Base-by-base conservation (phyloP, 2,888 invertebrate species). In the Platerodrilus igneus region DNA sequence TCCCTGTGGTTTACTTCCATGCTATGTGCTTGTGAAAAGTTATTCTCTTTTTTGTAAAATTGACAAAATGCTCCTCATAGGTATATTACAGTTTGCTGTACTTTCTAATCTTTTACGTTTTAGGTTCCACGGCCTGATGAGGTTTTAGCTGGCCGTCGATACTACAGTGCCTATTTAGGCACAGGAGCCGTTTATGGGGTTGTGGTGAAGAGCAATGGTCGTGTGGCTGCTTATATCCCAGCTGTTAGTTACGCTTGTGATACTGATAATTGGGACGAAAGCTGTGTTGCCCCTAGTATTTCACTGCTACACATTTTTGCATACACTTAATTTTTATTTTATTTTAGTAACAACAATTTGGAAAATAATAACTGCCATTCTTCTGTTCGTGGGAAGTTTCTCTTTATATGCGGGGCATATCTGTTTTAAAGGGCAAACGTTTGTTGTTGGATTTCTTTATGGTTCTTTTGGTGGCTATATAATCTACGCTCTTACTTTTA, bases 161-260 rank as follows among this genome's bases (percentile, higher is more conserved):
- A 74, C 49, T 71, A 77, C 44, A 77, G 75, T 56, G 69, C 74
- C 1, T 83, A 83, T 60, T 68, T 71, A 8, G 81, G 81, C 14
- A 75, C 73, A 0, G 82, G 81, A 2, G 71, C 76, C 0, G 67
- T 81, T 25, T 80, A 74, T 57, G 77, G 71, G 0, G 72, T 76
- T 1, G 63, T 83, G 2, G 79, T 77, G 3, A 67, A 58, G 9
- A 66, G 62, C 50, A 61, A 56, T 14, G 57, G 64, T 39, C 39
- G 56, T 6, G 75, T 74, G 47, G 72, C 81, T 0, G 76, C 81
- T 0, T 87, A 88, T 59, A 76, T 85, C 1, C 84, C 87, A 1
- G 68, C 72, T 2, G 68, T 76, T 30, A 77, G 78, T 1, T 86
- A 84, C 56, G 81, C 76, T 1, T 87, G 86, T 62, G 68, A 72